Base-by-base conservation (phyloP, 2,113 vertebrate genomes). In the Myotis lucifugus region DNA sequence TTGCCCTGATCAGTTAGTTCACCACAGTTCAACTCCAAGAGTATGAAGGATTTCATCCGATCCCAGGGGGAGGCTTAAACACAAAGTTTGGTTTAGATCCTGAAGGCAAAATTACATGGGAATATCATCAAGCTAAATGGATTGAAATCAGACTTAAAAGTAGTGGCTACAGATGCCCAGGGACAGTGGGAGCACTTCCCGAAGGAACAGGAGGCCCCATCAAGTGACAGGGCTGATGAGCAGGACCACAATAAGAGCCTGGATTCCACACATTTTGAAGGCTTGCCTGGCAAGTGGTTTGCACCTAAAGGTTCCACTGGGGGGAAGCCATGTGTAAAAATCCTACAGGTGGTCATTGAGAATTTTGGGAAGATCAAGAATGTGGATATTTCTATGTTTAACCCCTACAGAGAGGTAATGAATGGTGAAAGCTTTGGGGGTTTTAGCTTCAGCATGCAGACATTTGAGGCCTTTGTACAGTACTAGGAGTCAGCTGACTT, bases 261-360 rank as follows among this genome's bases (percentile, higher is more conserved):
- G 3, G 95, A 97, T 74, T 98, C 97, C 32, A 96, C 98, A 76
- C 96, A 98, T 86, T 97, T 98, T 18, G 96, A 98, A 96, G 98
- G 98, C 42, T 93, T 98, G 85, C 98, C 98, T 17, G 98, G 98
- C 91, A 98, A 98, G 85, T 98, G 98, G 98, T 98, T 98, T 95
- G 97, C 97, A 50, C 93, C 96, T 12, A 97, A 96, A 88, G 96
- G 96, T 9, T 97, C 97, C 52, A 98, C 59, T 17, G 97, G 95
- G 54, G 97, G 98, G 84, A 98, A 97, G 72, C 98, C 98, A 1
- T 98, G 97, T 83, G 97, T 98, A 92, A 98, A 98, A 37, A 94
- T 98, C 73, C 96, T 98, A 37, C 96, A 95, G 27, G 96, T 96
- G 21, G 98, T 98, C 25, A 98, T 98, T 96, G 98, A 97, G 91